Evolutionary conservation across 2,113 vertebrate genomes (phyloP), one percentile per base, ranked within the genome.

Genomic region (Paralichthys olivaceus): DNA sequence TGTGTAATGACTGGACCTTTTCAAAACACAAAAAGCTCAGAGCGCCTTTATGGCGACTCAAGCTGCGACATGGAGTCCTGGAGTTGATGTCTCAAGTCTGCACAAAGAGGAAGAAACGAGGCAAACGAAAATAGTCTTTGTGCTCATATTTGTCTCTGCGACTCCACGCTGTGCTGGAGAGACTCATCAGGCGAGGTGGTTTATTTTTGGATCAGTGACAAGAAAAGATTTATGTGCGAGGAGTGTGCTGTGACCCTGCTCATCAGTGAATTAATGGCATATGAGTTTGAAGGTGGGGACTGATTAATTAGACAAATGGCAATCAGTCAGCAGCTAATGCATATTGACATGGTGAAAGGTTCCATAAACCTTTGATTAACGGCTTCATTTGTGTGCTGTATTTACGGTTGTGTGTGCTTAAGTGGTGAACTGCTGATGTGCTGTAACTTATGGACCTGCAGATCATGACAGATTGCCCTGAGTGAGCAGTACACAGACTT

Each of bases 291-390:
- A 90, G 84, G 90, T 85, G 85, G 85, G 76, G 75, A 92, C 89
- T 92, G 90, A 95, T 94, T 92, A 86, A 94, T 94, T 92, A 87
- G 89, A 92, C 90, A 90, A 93, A 92, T 91, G 89, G 89, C 72
- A 89, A 92, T 93, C 91, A 93, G 91, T 93, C 92, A 93, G 87
- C 62, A 53, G 86, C 90, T 93, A 94, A 93, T 94, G 93, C 91
- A 88, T 90, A 94, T 92, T 89, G 92, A 94, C 92, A 91, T 49
- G 72, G 81, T 79, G 85, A 92, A 91, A 93, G 92, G 87, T 86
- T 92, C 85, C 23, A 79, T 91, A 90, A 92, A 91, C 69, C 72
- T 90, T 84, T 92, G 93, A 95, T 89, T 91, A 91, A 93, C 68
- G 57, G 87, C 86, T 91, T 90, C 84, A 91, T 93, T 90, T 92